Evolutionary conservation across 1,140 invertebrate genomes (phyloP).

Genomic region (Meloidogyne floridensis): DNA sequence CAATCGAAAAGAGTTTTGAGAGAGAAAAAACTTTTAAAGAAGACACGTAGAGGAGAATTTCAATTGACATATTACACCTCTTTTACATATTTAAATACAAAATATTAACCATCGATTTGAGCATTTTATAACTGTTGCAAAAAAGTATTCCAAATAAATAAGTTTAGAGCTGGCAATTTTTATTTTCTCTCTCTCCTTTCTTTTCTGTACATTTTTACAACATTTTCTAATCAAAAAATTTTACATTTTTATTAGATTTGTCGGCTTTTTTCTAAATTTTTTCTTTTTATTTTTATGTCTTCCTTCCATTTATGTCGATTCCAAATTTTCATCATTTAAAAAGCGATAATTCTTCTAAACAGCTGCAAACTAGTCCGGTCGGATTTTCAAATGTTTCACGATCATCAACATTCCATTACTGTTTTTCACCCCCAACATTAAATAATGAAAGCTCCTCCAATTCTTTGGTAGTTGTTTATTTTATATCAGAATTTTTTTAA

Average conservation of each 20-base stretch:
- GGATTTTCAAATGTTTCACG: conserved; percentile 4
- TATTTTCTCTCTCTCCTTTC: not conserved
- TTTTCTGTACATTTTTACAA: not conserved
- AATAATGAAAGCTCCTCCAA: not conserved
- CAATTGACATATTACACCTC: not conserved
- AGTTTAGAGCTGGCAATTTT: not conserved
- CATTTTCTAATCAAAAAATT: conserved; percentile 8
- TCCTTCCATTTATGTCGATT: not conserved
- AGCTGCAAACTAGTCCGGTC: not conserved
- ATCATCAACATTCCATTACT: conserved; percentile 9
- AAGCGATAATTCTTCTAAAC: not conserved
- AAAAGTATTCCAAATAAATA: no score
- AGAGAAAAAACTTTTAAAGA: not conserved
- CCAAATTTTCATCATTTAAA: not conserved
- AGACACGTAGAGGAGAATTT: not conserved
- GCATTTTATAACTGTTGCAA: not conserved
- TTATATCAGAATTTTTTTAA: no score
- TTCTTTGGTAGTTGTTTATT: not conserved
- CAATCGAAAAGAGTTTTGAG: not conserved
- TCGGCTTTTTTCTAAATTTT: not conserved
- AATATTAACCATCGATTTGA: not conserved
- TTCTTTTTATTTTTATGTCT: not conserved
- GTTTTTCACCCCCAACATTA: not conserved
- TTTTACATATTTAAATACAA: no score
- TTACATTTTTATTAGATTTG: conserved; percentile 11